These are phyloP conservation scores for Molorchus minor DNA, from an alignment of 2,888 invertebrate species.

Conservation along the genomic window DNA sequence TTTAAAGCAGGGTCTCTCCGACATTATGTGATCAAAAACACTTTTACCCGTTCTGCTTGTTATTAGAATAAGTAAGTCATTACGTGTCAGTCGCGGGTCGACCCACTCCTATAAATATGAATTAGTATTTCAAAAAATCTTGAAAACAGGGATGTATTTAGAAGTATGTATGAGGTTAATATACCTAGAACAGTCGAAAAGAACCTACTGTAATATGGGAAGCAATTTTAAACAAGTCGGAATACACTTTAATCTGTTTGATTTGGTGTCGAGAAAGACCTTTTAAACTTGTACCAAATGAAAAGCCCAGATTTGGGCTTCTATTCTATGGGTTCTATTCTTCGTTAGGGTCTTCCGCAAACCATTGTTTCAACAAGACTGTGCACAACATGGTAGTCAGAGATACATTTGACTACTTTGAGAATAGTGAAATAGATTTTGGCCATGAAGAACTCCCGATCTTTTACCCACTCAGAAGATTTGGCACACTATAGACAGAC, in stretches of 20 bases:
- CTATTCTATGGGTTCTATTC: no score
- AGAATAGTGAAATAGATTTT: no score
- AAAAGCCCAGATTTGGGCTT: not conserved
- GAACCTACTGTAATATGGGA: no score
- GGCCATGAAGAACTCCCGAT: no score
- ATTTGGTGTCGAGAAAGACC: not conserved
- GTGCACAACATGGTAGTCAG: no score
- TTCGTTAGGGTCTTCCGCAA: no score
- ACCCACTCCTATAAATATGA: not conserved
- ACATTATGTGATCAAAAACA: not conserved
- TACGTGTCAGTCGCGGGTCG: not conserved
- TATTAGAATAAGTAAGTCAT: conserved; percentile 1
- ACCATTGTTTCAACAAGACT: no score
- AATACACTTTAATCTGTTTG: not conserved
- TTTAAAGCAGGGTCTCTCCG: not conserved
- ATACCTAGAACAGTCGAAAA: no score
- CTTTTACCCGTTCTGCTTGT: not conserved
- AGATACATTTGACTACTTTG: no score
- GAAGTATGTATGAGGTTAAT: no score
- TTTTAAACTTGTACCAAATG: not conserved
- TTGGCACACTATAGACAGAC: no score
- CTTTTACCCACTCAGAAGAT: no score
- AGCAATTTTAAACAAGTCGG: not conserved
- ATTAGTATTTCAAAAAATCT: not conserved
- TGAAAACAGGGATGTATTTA: not conserved